Conservation (phyloP, 2,113 vertebrate species). For the Orientallactaga bullata region DNA sequence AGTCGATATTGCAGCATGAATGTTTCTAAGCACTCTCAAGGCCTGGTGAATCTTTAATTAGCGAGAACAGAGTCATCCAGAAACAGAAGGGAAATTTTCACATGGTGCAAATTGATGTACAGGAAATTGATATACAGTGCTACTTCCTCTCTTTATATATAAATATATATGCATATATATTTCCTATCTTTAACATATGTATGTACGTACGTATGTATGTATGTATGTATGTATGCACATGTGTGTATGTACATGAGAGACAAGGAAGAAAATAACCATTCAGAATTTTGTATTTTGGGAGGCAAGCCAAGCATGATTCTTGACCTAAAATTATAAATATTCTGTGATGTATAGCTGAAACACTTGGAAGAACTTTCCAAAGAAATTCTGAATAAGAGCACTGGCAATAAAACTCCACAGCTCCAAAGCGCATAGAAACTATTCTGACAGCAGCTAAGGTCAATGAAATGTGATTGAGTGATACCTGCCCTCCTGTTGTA, state of each 20-base stretch:
- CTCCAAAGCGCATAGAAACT: not conserved
- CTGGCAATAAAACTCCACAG: not conserved
- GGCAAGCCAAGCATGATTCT: constrained; percentile 52
- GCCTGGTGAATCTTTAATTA: constrained; percentile 50
- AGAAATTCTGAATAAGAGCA: constrained; percentile 44
- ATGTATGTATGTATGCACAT: not conserved
- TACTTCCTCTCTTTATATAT: constrained; percentile 29
- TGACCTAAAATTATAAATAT: constrained; percentile 69
- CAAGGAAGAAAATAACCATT: constrained; percentile 42
- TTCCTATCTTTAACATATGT: too few relatives aligned
- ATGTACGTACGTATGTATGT: not conserved
- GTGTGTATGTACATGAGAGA: not conserved
- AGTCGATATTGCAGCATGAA: constrained; percentile 60
- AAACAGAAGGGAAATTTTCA: constrained; percentile 20
- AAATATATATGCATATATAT: not conserved
- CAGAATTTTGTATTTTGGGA: constrained; percentile 42
- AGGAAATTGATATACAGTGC: constrained; percentile 37
- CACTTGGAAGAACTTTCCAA: constrained; percentile 44
- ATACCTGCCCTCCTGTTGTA: not conserved
- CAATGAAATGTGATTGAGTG: not conserved
- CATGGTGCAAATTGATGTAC: constrained; percentile 23
- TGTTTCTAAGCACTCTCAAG: constrained; percentile 63
- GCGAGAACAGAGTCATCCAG: constrained; percentile 35
- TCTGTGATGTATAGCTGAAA: constrained; percentile 49
- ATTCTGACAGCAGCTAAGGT: not conserved